phyloP scores from a whole-genome alignment of 2,888 invertebrate genomes.

The Erebia ligea region DNA sequence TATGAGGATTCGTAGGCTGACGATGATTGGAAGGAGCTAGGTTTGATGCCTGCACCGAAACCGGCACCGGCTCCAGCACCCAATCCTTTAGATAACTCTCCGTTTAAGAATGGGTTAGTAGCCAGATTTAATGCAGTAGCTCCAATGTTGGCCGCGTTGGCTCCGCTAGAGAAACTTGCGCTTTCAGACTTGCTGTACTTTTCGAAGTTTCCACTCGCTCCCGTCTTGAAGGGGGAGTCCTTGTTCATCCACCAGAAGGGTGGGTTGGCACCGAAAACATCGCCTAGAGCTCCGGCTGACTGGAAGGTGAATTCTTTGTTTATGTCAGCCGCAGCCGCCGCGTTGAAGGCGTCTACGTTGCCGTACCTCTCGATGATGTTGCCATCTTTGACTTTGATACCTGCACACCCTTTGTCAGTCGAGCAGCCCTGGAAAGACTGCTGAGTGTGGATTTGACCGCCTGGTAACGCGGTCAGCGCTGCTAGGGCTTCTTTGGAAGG shows the following conservation, averaged over 20 bases:
- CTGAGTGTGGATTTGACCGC: constrained; percentile 69
- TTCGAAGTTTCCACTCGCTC: constrained; percentile 55
- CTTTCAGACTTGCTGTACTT: constrained; percentile 68
- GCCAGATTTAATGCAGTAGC: constrained; percentile 35
- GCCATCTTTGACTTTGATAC: constrained; percentile 76
- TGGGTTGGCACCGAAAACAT: constrained; percentile 61
- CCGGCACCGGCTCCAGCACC: constrained; percentile 34
- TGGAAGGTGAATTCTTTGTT: constrained; percentile 71
- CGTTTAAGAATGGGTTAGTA: constrained; percentile 59
- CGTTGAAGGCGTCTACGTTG: constrained; percentile 66
- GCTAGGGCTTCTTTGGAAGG: constrained; percentile 61
- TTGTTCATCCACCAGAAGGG: constrained; percentile 85
- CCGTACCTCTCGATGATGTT: constrained; percentile 69
- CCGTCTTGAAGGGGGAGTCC: constrained; percentile 81
- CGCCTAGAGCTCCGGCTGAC: constrained; percentile 54
- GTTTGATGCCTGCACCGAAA: constrained; percentile 40
- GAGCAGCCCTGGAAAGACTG: constrained; percentile 73
- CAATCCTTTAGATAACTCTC: constrained; percentile 50
- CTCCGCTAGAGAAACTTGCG: constrained; percentile 54
- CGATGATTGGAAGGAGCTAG: constrained; percentile 45
- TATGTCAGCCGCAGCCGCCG: constrained; percentile 58
- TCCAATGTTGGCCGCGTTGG: constrained; percentile 45
- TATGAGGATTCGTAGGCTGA: constrained; percentile 61
- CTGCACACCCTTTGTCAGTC: constrained; percentile 74
- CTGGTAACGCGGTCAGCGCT: constrained; percentile 60